Evolutionary conservation across 2,113 vertebrate species (phyloP), one percentile per base, ranked within the genome.

Genomic region (Haliaeetus leucogaster): DNA sequence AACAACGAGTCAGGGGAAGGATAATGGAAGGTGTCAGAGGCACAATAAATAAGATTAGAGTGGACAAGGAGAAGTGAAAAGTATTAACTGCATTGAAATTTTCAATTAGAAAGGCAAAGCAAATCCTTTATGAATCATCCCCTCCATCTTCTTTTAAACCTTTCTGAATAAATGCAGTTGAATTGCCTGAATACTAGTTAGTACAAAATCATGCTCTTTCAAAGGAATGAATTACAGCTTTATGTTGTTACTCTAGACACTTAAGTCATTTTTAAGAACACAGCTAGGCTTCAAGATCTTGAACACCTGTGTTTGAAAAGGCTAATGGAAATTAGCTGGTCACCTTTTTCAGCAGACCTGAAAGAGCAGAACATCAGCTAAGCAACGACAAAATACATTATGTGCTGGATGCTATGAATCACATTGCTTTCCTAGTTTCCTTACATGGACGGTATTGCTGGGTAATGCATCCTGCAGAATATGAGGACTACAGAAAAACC

Each of bases 1-100:
- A 97, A 98, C 95, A 97, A 96, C 30, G 29, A 98, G 89, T 90
- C 79, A 72, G 48, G 34, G 89, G 36, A 96, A 94, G 84, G 93
- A 97, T 97, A 98, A 97, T 96, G 67, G 95, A 97, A 98, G 85
- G 82, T 97, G 91, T 97, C 97, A 98, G 92, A 96, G 83, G 89
- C 89, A 97, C 91, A 97, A 93, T 97, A 98, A 98, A 95, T 96
- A 97, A 95, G 95, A 98, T 97, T 94, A 93, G 95, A 98, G 91
- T 97, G 97, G 96, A 97, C 94, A 66, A 93, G 78, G 62, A 95
- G 65, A 96, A 97, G 91, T 92, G 86, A 96, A 93, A 73, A 45
- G 68, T 96, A 94, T 97, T 97, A 96, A 95, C 70, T 91, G 80
- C 77, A 95, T 72, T 83, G 87, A 78, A 86, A 94, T 95, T 97